phyloP scores from a whole-genome alignment of 2,113 vertebrate genomes.

The Thinocorus orbignyianus region DNA sequence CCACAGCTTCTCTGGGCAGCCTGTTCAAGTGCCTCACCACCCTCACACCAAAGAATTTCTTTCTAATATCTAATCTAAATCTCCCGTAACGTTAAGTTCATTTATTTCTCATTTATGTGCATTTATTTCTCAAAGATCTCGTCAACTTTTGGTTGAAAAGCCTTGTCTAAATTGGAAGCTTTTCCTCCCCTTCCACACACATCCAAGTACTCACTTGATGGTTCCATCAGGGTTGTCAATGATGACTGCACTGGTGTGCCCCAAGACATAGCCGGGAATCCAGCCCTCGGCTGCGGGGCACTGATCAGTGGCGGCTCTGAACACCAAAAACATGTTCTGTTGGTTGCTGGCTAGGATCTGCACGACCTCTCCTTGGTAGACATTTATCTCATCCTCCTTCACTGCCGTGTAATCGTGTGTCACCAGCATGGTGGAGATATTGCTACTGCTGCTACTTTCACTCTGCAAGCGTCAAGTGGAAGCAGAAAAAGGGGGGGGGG shows the following conservation, averaged over 20 bases:
- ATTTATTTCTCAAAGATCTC: not conserved
- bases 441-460: constrained; percentile 99
- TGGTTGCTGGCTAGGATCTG: constrained; percentile 99
- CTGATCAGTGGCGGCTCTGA: constrained; percentile 96
- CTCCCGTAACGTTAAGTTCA: too few relatives aligned
- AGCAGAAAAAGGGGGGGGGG: not conserved
- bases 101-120: not conserved
- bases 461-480: constrained; percentile 78
- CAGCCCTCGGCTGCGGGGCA: constrained; percentile 99
- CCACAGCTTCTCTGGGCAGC: too few relatives aligned
- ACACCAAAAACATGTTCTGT: constrained; percentile 99
- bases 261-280: constrained; percentile 98
- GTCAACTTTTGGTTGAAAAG: not conserved
- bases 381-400: constrained; percentile 99
- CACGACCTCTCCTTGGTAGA: constrained; percentile 96
- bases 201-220: constrained; percentile 86
- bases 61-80: too few relatives aligned
- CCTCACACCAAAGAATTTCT: too few relatives aligned
- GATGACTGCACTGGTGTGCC: constrained; percentile 92
- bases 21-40: too few relatives aligned
- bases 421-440: constrained; percentile 99
- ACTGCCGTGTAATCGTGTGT: constrained; percentile 97
- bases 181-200: not conserved
- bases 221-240: constrained; percentile 92
- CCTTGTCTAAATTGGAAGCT: not conserved